These are phyloP conservation scores for Leptothorax acervorum DNA, from an alignment of 2,888 invertebrate genomes.

Conservation along the genomic window DNA sequence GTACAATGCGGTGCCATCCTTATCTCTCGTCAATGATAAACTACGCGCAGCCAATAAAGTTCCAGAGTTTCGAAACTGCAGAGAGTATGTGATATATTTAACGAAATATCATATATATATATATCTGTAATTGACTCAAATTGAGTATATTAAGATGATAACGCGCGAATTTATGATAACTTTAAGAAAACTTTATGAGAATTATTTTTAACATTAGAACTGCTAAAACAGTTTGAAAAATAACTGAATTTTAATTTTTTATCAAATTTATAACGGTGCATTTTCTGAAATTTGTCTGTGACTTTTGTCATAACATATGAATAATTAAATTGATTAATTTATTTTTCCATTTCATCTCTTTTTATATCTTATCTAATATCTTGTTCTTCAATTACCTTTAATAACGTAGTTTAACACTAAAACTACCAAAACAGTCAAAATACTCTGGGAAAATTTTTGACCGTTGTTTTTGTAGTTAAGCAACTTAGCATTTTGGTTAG, in stretches of 20 bases:
- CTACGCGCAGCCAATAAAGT: constrained; percentile 91
- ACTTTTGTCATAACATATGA: background rate
- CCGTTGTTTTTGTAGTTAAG: no score
- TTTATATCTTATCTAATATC: no score
- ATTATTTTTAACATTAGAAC: background rate
- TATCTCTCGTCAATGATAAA: constrained; percentile 90
- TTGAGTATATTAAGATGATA: background rate
- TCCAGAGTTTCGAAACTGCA: constrained; percentile 90
- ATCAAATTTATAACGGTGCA: background rate
- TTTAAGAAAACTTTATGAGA: background rate
- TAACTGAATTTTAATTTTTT: background rate
- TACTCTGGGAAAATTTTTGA: no score
- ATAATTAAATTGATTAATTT: background rate
- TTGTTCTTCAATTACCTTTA: no score
- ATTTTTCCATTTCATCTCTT: background rate
- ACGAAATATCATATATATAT: background rate
- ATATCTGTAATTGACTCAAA: background rate
- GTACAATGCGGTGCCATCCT: constrained; percentile 90
- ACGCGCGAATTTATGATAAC: background rate
- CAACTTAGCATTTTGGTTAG: no score
- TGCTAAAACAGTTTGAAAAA: background rate
- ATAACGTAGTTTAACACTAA: no score
- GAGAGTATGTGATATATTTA: constrained; percentile 86
- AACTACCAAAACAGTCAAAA: no score
- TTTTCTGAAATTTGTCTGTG: background rate